Percentiles rank a stretch among this genome's conserved stretches.
These are phyloP conservation scores for Rhagium mordax DNA, from an alignment of 2,888 invertebrate species.

Conservation along the genomic window DNA sequence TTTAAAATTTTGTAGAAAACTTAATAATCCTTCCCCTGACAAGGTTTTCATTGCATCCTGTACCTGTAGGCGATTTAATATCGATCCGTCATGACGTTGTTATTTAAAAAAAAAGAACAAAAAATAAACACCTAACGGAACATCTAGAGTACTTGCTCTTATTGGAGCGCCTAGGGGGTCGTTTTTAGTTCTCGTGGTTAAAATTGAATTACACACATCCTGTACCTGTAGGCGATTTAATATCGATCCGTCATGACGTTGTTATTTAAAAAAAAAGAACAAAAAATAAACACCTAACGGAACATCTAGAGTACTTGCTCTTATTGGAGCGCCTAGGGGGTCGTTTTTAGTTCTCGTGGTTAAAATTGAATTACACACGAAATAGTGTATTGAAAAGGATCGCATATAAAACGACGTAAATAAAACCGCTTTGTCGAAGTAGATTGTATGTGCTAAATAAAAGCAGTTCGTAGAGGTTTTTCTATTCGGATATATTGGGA, in stretches of 20 bases:
- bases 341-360: neutral
- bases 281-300: neutral
- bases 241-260: neutral
- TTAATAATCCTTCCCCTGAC: no score
- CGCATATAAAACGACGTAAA: neutral
- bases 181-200: neutral
- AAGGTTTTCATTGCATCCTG: no score
- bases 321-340: neutral
- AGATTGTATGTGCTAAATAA: neutral
- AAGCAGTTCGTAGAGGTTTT: neutral
- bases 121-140: neutral
- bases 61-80: neutral
- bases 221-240: neutral
- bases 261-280: neutral
- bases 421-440: neutral
- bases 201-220: neutral
- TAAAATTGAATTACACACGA: neutral
- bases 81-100: neutral
- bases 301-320: neutral
- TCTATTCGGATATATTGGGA: no score
- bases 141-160: neutral
- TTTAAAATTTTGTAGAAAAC: no score
- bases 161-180: neutral
- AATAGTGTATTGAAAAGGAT: neutral
- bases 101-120: neutral